Base-by-base conservation (phyloP, 2,888 invertebrate species). In the Folsomia candida region DNA sequence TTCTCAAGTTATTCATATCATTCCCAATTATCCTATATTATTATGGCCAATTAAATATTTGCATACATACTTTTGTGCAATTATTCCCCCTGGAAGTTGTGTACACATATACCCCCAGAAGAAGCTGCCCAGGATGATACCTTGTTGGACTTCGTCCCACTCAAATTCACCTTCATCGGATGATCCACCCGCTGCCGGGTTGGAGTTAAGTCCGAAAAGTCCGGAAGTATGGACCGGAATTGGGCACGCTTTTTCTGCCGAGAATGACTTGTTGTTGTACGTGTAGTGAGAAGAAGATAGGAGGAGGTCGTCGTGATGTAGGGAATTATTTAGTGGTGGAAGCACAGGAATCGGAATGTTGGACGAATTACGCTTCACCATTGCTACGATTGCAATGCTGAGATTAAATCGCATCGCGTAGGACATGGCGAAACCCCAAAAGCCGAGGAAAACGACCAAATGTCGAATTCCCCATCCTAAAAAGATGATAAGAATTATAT, bases 41-140 rank as follows among this genome's bases (percentile, higher is more conserved):
- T n/a, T n/a, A n/a, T n/a, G 84, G 0, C 91, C 91, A 27, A 93
- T 85, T 0, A 92, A 88, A 84, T 92, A 91, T 82, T 94, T 94
- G 25, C 93, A 94, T 20, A 94, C 94, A 77, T 91, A 91, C 77
- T 20, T 72, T 80, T 92, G 92, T 0, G 93, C 90, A 47, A 94
- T 81, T 66, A 91, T 85, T 70, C 93, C 94, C 60, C 93, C 93
- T 0, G 94, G 94, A 26, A 94, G 82, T 81, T 93, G 93, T 0
- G 93, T 92, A 0, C 91, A 68, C 1, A 93, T 88, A 83, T 94
- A 93, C 1, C 93, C 74, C 86, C 91, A 92, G 84, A 91, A 94
- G 83, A 94, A 93, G 0, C 92, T 69, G 1, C 76, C 76, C 2
- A 76, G 63, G 51, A 76, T 73, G 0, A 76, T 71, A 2, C 76